Evolutionary conservation across 2,113 vertebrate species (phyloP).

Genomic region (Dryoscopus gambensis): DNA sequence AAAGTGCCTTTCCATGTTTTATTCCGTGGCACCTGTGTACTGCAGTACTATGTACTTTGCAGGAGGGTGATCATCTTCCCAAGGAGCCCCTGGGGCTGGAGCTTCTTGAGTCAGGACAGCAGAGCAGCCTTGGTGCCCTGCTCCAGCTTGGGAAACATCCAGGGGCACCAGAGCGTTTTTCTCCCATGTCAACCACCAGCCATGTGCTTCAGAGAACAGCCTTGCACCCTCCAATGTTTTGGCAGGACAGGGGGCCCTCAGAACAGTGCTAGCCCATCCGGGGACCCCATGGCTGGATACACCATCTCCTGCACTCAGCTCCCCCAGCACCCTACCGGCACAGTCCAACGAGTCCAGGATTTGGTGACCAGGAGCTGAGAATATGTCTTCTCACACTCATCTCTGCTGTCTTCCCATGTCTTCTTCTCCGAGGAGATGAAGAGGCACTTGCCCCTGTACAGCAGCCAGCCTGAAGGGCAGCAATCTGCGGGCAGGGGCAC

Average conservation of each 20-base stretch:
- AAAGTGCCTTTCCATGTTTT: not conserved
- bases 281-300: not conserved
- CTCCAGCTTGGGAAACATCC: not conserved
- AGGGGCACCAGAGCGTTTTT: not conserved
- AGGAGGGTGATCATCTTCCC: not conserved
- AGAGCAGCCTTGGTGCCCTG: not conserved
- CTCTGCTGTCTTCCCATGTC: constrained; percentile 47
- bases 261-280: accelerated
- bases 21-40: not conserved
- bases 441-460: constrained; percentile 51
- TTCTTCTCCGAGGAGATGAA: constrained; percentile 44
- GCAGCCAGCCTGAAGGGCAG: constrained; percentile 40
- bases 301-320: not conserved
- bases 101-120: not conserved
- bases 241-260: accelerated
- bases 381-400: constrained; percentile 23
- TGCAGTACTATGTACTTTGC: not conserved
- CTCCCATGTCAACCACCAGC: not conserved
- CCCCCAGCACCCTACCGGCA: constrained; percentile 4
- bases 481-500: not conserved
- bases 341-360: constrained; percentile 52
- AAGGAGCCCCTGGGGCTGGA: not conserved
- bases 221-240: not conserved
- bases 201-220: not conserved
- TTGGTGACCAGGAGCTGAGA: constrained; percentile 51